Evolutionary conservation across 2,113 vertebrate species (phyloP).

Genomic region (Arenaria interpres): DNA sequence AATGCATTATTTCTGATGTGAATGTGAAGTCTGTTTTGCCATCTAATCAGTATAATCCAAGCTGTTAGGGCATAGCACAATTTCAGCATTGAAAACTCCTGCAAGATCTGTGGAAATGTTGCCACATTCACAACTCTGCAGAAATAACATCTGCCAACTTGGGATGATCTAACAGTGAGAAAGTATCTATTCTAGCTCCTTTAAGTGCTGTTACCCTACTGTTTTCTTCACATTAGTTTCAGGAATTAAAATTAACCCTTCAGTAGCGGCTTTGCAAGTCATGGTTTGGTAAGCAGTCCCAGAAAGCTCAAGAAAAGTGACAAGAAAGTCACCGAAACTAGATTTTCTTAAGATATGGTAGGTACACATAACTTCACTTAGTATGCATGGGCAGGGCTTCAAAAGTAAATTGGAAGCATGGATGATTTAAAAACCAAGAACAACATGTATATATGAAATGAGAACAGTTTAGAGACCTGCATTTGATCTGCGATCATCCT

Average conservation of each 20-base stretch:
- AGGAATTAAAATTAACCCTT: background rate
- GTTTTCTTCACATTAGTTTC: background rate
- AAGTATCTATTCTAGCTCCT: background rate
- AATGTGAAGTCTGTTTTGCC: background rate
- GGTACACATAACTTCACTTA: background rate
- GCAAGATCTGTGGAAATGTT: background rate
- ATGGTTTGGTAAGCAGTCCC: background rate
- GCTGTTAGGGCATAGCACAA: background rate
- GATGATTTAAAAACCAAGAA: background rate
- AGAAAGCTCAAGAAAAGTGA: background rate
- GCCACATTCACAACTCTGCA: background rate
- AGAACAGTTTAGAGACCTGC: background rate
- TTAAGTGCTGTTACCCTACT: background rate
- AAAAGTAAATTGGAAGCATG: background rate
- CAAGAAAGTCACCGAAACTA: background rate
- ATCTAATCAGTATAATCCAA: background rate
- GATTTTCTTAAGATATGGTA: background rate
- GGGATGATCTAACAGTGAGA: background rate
- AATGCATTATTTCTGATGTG: background rate
- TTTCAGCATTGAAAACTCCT: background rate
- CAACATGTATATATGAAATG: background rate
- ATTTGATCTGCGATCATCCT: background rate
- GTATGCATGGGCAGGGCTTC: background rate
- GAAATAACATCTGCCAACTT: background rate
- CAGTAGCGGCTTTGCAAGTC: background rate